Conservation (phyloP, 1,140 invertebrate species). For the Drosophila burlai region DNA sequence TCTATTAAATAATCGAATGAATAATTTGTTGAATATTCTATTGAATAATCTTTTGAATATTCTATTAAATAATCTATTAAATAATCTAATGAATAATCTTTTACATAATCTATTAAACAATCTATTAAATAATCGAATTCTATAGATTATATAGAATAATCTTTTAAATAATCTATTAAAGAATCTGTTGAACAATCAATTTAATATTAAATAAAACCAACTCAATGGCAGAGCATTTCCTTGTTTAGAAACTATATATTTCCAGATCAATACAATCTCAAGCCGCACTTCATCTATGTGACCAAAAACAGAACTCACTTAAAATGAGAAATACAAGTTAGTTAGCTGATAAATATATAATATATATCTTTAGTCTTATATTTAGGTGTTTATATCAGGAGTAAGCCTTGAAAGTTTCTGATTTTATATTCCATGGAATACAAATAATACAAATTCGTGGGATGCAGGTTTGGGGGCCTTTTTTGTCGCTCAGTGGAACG, state of each 20-base stretch:
- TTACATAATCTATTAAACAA: too few relatives aligned
- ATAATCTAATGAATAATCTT: too few relatives aligned
- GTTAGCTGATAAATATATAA: background rate
- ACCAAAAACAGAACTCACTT: background rate
- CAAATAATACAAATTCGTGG: background rate
- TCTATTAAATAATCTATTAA: too few relatives aligned
- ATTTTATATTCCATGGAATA: background rate
- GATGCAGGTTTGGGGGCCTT: background rate
- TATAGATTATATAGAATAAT: too few relatives aligned
- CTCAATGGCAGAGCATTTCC: too few relatives aligned
- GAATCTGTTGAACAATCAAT: too few relatives aligned
- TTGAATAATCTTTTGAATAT: too few relatives aligned
- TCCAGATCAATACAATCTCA: constrained; percentile 13
- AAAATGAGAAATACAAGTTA: constrained; percentile 7
- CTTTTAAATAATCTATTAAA: too few relatives aligned
- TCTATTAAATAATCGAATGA: too few relatives aligned
- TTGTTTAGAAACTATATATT: constrained; percentile 1
- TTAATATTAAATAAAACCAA: too few relatives aligned
- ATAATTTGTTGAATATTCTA: too few relatives aligned
- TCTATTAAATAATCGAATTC: too few relatives aligned
- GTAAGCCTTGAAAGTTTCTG: background rate
- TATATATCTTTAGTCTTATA: constrained; percentile 1
- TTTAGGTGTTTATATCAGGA: background rate
- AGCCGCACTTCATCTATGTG: constrained; percentile 15
- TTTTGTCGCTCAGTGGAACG: constrained; percentile 11